These are phyloP conservation scores for Plectrocnemia conspersa DNA, from an alignment of 1,140 invertebrate species.

Conservation along the genomic window DNA sequence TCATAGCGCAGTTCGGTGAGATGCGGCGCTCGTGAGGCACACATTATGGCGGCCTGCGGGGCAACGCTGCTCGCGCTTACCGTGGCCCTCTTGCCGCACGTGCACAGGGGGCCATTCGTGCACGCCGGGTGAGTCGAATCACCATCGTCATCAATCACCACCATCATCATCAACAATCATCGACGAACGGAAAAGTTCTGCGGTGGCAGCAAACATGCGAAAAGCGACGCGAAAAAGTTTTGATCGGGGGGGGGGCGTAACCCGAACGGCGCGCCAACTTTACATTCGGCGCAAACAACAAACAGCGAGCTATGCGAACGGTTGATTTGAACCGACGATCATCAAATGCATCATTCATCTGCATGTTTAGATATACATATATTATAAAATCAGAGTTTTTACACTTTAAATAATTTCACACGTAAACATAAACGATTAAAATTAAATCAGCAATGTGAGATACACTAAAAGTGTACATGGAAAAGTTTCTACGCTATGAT, in stretches of 20 bases:
- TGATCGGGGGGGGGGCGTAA: background rate
- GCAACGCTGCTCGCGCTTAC: slow-evolving; percentile 48
- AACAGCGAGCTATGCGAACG: too few species aligned
- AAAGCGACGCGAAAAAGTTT: background rate
- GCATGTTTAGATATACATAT: too few species aligned
- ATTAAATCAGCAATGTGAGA: too few species aligned
- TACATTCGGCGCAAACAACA: too few species aligned
- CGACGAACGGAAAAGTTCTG: slow-evolving; percentile 1
- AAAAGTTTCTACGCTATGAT: too few species aligned
- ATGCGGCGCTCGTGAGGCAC: slow-evolving; percentile 23
- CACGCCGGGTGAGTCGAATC: slow-evolving; percentile 47
- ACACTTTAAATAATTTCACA: too few species aligned
- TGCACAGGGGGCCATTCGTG: slow-evolving; percentile 47
- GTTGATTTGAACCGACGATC: too few species aligned
- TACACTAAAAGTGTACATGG: too few species aligned
- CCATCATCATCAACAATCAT: slow-evolving; percentile 4
- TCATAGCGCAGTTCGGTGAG: slow-evolving; percentile 23
- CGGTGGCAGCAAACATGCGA: background rate
- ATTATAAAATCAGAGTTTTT: too few species aligned
- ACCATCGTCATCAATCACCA: slow-evolving; percentile 2
- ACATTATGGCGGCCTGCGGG: slow-evolving; percentile 43
- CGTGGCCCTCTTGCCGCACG: slow-evolving; percentile 47
- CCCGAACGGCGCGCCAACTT: too few species aligned
- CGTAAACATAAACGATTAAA: too few species aligned
- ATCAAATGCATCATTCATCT: too few species aligned